Evolutionary conservation across 2,888 invertebrate genomes (phyloP).

Genomic region (Caenorhabditis sinica): DNA sequence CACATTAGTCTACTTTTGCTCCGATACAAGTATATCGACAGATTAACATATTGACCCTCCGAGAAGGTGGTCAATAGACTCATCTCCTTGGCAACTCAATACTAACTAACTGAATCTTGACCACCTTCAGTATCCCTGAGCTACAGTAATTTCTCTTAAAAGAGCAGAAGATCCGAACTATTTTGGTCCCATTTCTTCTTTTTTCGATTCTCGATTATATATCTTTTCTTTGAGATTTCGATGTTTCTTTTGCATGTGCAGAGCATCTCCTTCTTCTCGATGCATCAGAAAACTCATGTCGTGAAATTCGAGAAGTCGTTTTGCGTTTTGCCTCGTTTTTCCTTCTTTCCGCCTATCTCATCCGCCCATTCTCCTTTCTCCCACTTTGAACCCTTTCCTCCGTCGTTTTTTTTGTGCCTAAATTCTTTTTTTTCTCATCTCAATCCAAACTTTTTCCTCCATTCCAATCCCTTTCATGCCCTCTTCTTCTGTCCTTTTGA

Average conservation of each 20-base stretch:
- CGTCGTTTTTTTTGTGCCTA: slow-evolving; percentile 28
- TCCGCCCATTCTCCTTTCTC: slow-evolving; percentile 40
- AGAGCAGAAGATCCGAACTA: background rate
- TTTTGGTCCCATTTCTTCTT: background rate
- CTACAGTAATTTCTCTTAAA: too few relatives aligned
- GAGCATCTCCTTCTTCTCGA: slow-evolving; percentile 20
- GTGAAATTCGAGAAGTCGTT: slow-evolving; percentile 65
- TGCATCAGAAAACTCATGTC: slow-evolving; percentile 58
- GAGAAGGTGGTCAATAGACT: too few relatives aligned
- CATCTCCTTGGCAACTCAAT: too few relatives aligned
- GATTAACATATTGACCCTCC: too few relatives aligned
- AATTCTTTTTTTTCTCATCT: slow-evolving; percentile 10
- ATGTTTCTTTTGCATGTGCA: slow-evolving; percentile 40
- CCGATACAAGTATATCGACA: too few relatives aligned
- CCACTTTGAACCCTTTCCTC: slow-evolving; percentile 34
- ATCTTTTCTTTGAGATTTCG: background rate
- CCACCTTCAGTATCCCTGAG: too few relatives aligned
- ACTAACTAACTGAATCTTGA: too few relatives aligned
- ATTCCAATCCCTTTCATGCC: background rate
- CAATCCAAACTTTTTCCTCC: slow-evolving; percentile 9
- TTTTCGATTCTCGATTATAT: slow-evolving; percentile 5
- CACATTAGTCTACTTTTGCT: too few relatives aligned
- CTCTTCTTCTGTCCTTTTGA: slow-evolving; percentile 12
- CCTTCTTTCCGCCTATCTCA: slow-evolving; percentile 38
- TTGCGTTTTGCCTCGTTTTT: slow-evolving; percentile 47